These are phyloP conservation scores for Pelecanoides urinatrix DNA, from an alignment of 2,113 vertebrate species.

Conservation along the genomic window DNA sequence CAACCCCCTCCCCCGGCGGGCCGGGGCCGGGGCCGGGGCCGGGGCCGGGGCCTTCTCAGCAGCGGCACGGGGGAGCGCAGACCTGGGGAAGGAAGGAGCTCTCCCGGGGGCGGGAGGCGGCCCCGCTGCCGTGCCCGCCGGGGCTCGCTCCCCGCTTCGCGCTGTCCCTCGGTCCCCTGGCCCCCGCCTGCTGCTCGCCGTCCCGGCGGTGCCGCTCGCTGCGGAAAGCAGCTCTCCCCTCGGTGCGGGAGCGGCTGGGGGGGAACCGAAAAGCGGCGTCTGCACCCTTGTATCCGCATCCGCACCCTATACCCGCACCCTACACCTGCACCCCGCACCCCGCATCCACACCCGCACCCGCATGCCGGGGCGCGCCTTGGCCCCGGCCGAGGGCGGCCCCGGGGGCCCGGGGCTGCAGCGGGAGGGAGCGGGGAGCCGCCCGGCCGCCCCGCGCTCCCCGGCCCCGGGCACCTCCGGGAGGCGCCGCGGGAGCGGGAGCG, in stretches of 20 bases:
- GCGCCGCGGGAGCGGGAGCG: neutral
- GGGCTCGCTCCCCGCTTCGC: neutral
- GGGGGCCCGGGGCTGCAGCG: neutral
- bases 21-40: no score
- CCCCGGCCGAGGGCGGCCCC: neutral
- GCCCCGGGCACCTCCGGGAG: neutral
- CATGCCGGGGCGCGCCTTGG: neutral
- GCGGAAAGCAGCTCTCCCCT: neutral
- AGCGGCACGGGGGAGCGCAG: neutral
- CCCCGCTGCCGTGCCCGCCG: no score
- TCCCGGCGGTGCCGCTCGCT: neutral
- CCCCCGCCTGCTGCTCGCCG: neutral
- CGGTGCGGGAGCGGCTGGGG: fast-evolving
- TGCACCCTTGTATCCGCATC: no score
- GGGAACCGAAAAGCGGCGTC: neutral
- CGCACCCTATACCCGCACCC: neutral
- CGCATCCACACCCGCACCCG: neutral
- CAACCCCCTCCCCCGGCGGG: no score
- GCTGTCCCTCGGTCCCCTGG: neutral
- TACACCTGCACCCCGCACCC: no score
- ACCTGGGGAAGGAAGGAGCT: no score
- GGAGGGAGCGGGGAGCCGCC: no score
- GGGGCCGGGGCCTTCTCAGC: neutral
- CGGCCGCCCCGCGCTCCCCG: no score
- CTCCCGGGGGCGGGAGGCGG: no score